These are phyloP conservation scores for Zaprionus gabonicus DNA, from an alignment of 1,140 invertebrate species.

Conservation along the genomic window DNA sequence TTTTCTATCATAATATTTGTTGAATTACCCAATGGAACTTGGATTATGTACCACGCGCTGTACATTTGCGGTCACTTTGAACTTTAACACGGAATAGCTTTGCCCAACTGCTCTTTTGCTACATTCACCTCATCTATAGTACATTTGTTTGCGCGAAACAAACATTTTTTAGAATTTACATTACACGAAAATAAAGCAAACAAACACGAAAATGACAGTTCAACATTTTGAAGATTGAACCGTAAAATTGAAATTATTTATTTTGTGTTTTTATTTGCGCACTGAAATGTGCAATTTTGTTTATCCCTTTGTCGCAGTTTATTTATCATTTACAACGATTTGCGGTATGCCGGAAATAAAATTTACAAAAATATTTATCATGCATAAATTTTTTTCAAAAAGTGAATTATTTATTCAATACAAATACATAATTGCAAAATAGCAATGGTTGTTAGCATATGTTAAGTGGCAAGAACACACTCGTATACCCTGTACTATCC, in stretches of 20 bases:
- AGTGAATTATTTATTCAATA: background rate
- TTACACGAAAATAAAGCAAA: constrained; percentile 19
- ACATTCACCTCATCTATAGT: too few species aligned
- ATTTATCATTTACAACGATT: constrained; percentile 5
- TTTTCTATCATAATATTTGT: constrained; percentile 63
- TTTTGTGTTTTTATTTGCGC: background rate
- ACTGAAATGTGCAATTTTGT: background rate
- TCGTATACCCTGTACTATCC: background rate
- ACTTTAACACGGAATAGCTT: background rate
- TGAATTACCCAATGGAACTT: constrained; percentile 17
- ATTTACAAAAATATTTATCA: background rate
- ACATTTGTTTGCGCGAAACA: constrained; percentile 25
- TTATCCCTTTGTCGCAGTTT: background rate
- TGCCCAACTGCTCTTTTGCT: background rate
- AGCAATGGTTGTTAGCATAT: background rate
- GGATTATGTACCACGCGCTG: background rate
- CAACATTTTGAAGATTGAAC: constrained; percentile 4
- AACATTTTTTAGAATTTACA: constrained; percentile 47
- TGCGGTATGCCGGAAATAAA: background rate
- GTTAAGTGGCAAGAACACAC: background rate
- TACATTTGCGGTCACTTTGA: constrained; percentile 17
- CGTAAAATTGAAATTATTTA: background rate
- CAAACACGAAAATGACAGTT: constrained; percentile 21
- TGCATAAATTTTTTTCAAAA: background rate
- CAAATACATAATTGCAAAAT: background rate